Percentiles rank a stretch among this genome's conserved stretches.
Conservation (phyloP, 2,888 invertebrate genomes). For the Drosophila dives region DNA sequence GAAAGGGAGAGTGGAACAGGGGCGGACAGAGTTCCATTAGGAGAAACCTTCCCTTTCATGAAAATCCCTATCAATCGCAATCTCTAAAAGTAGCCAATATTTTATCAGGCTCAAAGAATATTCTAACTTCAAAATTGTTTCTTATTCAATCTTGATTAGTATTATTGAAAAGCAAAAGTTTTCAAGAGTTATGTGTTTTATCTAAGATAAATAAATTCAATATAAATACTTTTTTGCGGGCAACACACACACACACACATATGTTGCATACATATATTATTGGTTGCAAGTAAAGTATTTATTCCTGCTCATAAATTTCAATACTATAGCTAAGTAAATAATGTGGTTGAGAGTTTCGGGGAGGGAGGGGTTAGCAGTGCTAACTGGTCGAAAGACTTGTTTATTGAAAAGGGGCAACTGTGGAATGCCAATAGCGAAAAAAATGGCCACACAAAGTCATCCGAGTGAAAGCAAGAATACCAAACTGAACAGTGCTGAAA, state of each 20-base stretch:
- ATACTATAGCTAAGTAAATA: slow-evolving; percentile 29
- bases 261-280: neutral
- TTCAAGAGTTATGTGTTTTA: neutral
- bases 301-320: slow-evolving; percentile 40
- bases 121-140: neutral
- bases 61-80: neutral
- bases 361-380: slow-evolving; percentile 16
- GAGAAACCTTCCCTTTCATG: neutral
- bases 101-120: neutral
- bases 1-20: neutral
- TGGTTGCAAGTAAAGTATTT: slow-evolving; percentile 9
- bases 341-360: neutral
- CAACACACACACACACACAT: neutral
- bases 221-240: neutral
- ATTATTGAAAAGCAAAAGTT: neutral
- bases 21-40: neutral
- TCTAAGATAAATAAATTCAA: neutral
- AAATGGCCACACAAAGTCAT: slow-evolving; percentile 17
- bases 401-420: slow-evolving; percentile 32
- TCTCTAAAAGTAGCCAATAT: neutral
- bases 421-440: slow-evolving; percentile 32
- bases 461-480: slow-evolving; percentile 34
- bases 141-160: neutral
- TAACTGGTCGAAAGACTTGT: slow-evolving; percentile 29
- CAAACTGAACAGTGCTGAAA: slow-evolving; percentile 22